These are phyloP conservation scores for Tenebrosternarchus preto DNA, from an alignment of 2,113 vertebrate species.

Conservation along the genomic window DNA sequence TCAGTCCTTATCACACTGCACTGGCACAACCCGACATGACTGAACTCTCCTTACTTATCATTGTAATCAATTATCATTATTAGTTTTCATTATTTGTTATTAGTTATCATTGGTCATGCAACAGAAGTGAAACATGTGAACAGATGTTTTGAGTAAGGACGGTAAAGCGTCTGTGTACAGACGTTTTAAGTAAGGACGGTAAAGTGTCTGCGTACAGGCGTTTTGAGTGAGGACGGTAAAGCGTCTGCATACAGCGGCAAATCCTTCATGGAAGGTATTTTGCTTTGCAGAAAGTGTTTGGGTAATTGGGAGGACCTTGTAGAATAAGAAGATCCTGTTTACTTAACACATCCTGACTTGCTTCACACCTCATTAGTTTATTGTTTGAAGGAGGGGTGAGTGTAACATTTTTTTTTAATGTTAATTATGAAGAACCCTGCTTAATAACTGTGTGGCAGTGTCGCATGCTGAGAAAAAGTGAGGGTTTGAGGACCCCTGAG, in stretches of 20 bases:
- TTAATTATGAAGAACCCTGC: not conserved
- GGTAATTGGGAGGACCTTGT: not conserved
- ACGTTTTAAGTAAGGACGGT: too few relatives aligned
- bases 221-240: too few relatives aligned
- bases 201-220: not conserved
- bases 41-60: too few relatives aligned
- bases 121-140: not conserved
- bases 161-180: not conserved
- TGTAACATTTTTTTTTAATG: not conserved
- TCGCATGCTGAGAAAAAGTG: not conserved
- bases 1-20: too few relatives aligned
- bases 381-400: not conserved
- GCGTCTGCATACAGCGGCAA: not conserved
- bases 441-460: not conserved
- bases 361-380: not conserved
- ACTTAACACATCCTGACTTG: not conserved
- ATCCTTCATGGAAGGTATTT: not conserved
- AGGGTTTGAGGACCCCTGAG: not conserved
- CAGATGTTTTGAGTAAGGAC: too few relatives aligned
- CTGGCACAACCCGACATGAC: too few relatives aligned
- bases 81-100: too few relatives aligned
- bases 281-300: not conserved
- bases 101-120: too few relatives aligned
- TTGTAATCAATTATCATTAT: too few relatives aligned
- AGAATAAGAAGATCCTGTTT: conserved; percentile 19